Base-by-base conservation (phyloP, 2,888 invertebrate species). In the Stenurella melanura region DNA sequence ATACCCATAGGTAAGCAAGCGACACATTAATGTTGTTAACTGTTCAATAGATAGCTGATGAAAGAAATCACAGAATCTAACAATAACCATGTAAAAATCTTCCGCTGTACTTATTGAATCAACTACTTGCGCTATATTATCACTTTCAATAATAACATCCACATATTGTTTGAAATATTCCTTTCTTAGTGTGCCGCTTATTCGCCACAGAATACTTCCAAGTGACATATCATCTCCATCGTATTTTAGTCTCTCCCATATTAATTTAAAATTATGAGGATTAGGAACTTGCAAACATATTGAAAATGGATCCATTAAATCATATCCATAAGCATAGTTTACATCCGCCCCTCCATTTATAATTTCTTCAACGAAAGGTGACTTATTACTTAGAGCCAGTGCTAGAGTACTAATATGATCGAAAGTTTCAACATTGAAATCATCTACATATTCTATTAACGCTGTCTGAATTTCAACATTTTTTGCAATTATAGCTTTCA, bases 261-360 rank as follows among this genome's bases (percentile, higher is more conserved):
- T 69, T n/a, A 83, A 66, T 73, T 67, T 75, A 68, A 85, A 85
- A 17, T 82, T 85, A 18, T 81, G 75, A 19, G 75, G 74, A 64
- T 83, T 81, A 2, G 84, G 83, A 50, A 78, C 75, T 63, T 79
- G 78, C 2, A 83, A 70, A 66, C 83, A 85, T 34, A 83, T 56
- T 15, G 80, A 71, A 73, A 84, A 81, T 6, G 78, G 42, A 64
- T 83, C 82, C n/a, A 80, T 74, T 19, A 75, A 56, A 50, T 74
- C 73, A n/a, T 81, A 79, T 17, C 81, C 77, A 42, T 81, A 81
- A 54, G 78, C 81, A 21, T 81, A 82, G 69, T 85, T 84, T 21
- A 86, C 82, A 76, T 85, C 81, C 19, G 81, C 85, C 9, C 85
- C 85, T 58, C 82, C 79, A n/a, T 82, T 68, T 26, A 86, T 82